Evolutionary conservation across 1,140 invertebrate genomes (phyloP), one percentile per base, ranked within the genome.

Genomic region (Tetraneura akinire): DNA sequence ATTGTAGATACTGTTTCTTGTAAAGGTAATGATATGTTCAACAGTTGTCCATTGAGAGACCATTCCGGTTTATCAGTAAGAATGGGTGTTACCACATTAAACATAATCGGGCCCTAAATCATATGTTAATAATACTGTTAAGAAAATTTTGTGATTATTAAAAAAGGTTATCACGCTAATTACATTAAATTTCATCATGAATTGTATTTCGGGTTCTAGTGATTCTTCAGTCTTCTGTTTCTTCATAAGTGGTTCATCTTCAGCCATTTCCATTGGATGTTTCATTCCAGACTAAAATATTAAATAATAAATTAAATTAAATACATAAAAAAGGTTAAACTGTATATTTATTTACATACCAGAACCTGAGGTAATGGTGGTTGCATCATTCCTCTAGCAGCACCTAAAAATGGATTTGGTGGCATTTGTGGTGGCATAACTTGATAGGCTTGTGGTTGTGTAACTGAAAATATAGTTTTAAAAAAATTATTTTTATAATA

Each of bases 11-110:
- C 91, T 1, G 90, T 89, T 82, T 98, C 94, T 9, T 90, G 90
- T 9, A 96, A 87, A 53, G 94, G 90, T 82, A 99, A 84, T 3
- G 91, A 92, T 32, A 97, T 88, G 23, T 88, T 89, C 66, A 99
- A 86, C 62, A 91, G 89, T 86, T 98, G 96, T 1, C 98, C 98
- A 85, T 94, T 94, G n/a, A 99, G 87, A 83, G 95, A 94, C 96
- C 96, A 98, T 89, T 99, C 97, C 0, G 93, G 87, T 84, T 98
- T 97, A 83, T 98, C 96, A 0, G 92, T 88, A 84, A 92, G 89
- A 83, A 92, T 88, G 3, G 97, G 96, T 5, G 97, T 90, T 78
- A 89, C 86, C 21, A 97, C 91, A 83, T 92, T 92, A 81, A 97
- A 88, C 51, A 90, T 91, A 4, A 96, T 90, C 16, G 92, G 91